Conservation (phyloP, 2,113 vertebrate genomes). For the Perca fluviatilis region DNA sequence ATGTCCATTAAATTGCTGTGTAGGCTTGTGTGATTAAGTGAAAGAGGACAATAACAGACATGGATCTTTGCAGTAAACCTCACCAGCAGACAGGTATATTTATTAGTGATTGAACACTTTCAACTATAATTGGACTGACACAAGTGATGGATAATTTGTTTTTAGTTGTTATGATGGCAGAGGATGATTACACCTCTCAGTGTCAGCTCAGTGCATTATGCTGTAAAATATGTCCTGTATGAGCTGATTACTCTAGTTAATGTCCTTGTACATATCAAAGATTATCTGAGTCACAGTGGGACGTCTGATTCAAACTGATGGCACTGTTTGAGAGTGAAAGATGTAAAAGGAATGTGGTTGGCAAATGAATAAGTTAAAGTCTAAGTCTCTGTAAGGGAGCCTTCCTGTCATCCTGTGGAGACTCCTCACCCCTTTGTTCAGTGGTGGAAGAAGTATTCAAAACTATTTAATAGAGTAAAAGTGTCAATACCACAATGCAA, state of each 20-base stretch:
- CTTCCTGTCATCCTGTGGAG: neutral
- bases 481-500: too few species aligned
- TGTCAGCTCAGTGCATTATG: neutral
- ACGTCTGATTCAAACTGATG: neutral
- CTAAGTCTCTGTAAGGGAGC: neutral
- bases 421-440: neutral
- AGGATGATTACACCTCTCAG: slow-evolving; percentile 11
- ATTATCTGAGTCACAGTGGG: neutral
- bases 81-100: neutral
- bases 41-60: neutral
- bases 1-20: neutral
- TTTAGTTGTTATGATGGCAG: neutral
- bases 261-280: neutral
- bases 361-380: neutral
- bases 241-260: neutral
- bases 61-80: slow-evolving; percentile 18
- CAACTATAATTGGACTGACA: neutral
- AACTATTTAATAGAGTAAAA: too few species aligned
- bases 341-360: neutral
- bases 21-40: neutral
- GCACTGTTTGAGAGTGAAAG: neutral
- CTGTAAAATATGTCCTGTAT: neutral
- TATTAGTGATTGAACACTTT: slow-evolving; percentile 3
- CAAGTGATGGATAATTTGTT: slow-evolving; percentile 2
- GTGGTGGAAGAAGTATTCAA: too few species aligned